Conservation (phyloP, 1,140 invertebrate species). For the Dendrolimus punctatus region DNA sequence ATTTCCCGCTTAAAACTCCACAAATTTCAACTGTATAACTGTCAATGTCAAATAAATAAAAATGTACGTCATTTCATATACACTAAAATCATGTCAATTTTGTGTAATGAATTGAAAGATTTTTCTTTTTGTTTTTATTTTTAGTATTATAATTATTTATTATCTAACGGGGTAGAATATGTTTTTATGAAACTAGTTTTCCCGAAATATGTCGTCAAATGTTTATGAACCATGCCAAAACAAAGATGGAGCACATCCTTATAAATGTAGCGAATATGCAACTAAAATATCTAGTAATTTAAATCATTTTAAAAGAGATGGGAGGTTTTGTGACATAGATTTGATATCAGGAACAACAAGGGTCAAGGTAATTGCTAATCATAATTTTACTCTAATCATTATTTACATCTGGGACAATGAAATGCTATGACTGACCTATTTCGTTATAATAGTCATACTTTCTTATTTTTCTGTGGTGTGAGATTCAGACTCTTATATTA, state of each 20-base stretch:
- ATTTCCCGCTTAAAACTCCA: too few relatives aligned
- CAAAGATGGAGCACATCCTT: slow-evolving; percentile 54
- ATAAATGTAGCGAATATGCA: slow-evolving; percentile 54
- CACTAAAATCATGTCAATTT: too few relatives aligned
- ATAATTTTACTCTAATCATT: slow-evolving; percentile 1
- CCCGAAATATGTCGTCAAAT: slow-evolving; percentile 32
- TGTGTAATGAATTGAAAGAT: too few relatives aligned
- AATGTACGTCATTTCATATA: too few relatives aligned
- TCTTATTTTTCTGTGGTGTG: too few relatives aligned
- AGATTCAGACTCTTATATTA: too few relatives aligned
- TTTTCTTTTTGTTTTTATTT: too few relatives aligned
- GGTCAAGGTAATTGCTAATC: slow-evolving; percentile 37
- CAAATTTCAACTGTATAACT: neutral
- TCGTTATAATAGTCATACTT: slow-evolving; percentile 1
- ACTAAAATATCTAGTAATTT: slow-evolving; percentile 56
- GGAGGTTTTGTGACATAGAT: slow-evolving; percentile 66
- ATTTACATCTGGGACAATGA: neutral
- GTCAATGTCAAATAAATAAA: neutral
- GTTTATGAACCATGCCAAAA: slow-evolving; percentile 44
- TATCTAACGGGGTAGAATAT: slow-evolving; percentile 1
- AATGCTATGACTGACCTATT: neutral
- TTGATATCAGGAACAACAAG: slow-evolving; percentile 59
- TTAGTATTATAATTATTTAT: slow-evolving; percentile 11
- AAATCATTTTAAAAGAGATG: slow-evolving; percentile 54
- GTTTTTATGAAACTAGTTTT: slow-evolving; percentile 3